A percentile compares a stretch with the other conserved stretches of the same genome.
Evolutionary conservation across 2,888 invertebrate genomes (phyloP).

Genomic region (Epirrhoe alternata): DNA sequence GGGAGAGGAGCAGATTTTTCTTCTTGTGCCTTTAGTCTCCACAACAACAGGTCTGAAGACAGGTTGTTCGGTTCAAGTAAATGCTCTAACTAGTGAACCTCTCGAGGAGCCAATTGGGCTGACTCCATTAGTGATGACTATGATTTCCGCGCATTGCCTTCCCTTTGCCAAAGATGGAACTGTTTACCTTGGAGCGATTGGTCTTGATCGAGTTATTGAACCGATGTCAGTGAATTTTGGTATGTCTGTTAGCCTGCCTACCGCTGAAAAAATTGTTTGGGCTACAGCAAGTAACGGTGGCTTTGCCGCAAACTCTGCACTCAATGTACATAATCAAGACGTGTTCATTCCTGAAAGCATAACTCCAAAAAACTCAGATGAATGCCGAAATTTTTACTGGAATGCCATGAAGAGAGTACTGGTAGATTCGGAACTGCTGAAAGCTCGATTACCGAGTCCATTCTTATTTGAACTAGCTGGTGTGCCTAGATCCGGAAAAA

Average conservation of each 20-base stretch:
- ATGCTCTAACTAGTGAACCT: conserved; percentile 49
- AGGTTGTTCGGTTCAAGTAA: conserved; percentile 57
- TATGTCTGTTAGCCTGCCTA: conserved; percentile 60
- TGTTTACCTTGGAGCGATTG: conserved; percentile 66
- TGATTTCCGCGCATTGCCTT: conserved; percentile 74
- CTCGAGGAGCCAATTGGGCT: conserved; percentile 42
- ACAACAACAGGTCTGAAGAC: conserved; percentile 57
- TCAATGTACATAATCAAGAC: conserved; percentile 62
- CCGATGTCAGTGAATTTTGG: conserved; percentile 62
- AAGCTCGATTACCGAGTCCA: conserved; percentile 54
- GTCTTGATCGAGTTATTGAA: conserved; percentile 59
- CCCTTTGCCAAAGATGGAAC: conserved; percentile 70
- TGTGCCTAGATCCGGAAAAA: conserved; percentile 68
- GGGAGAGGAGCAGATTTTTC: conserved; percentile 63
- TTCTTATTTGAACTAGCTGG: conserved; percentile 75
- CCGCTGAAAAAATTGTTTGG: conserved; percentile 67
- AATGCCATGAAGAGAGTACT: conserved; percentile 72
- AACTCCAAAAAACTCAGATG: conserved; percentile 40
- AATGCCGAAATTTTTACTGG: conserved; percentile 70
- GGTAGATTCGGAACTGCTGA: conserved; percentile 60
- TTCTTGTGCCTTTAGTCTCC: conserved; percentile 54
- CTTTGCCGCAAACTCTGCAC: conserved; percentile 59
- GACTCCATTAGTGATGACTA: conserved; percentile 64
- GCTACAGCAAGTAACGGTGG: conserved; percentile 63
- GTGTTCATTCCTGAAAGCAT: conserved; percentile 64